Evolutionary conservation across 2,113 vertebrate genomes (phyloP).

Genomic region (Prionailurus viverrinus): DNA sequence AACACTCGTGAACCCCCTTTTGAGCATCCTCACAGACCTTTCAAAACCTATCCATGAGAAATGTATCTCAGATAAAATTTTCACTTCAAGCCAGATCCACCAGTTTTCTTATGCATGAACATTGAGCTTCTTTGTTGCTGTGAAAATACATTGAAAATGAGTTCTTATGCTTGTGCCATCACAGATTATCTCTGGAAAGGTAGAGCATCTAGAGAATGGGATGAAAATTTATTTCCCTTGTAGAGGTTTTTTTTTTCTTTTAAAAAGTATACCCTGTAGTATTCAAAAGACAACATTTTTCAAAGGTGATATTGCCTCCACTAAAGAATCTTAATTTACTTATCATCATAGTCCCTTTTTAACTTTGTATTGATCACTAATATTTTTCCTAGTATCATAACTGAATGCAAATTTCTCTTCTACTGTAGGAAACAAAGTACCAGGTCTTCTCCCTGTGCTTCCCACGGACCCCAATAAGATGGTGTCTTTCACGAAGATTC

Average conservation of each 20-base stretch:
- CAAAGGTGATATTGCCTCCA: neutral
- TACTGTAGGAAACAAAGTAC: neutral
- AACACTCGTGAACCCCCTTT: neutral
- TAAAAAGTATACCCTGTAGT: neutral
- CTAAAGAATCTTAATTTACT: neutral
- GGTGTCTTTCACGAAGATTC: neutral
- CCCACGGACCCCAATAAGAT: neutral
- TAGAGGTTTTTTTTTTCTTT: neutral
- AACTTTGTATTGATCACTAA: neutral
- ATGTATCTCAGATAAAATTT: neutral
- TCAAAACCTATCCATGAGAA: neutral
- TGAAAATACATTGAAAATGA: neutral
- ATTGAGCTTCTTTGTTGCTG: neutral
- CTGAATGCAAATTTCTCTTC: neutral
- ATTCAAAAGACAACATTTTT: neutral
- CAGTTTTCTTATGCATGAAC: neutral
- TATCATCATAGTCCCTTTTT: neutral
- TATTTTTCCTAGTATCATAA: neutral
- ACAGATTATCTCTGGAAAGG: neutral
- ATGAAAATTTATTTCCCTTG: neutral
- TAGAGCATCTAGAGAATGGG: neutral
- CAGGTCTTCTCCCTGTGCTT: neutral
- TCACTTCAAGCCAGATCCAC: neutral
- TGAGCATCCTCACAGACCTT: neutral
- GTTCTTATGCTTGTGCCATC: neutral